phyloP scores from a whole-genome alignment of 2,113 vertebrate genomes.

The Urocolius indicus region DNA sequence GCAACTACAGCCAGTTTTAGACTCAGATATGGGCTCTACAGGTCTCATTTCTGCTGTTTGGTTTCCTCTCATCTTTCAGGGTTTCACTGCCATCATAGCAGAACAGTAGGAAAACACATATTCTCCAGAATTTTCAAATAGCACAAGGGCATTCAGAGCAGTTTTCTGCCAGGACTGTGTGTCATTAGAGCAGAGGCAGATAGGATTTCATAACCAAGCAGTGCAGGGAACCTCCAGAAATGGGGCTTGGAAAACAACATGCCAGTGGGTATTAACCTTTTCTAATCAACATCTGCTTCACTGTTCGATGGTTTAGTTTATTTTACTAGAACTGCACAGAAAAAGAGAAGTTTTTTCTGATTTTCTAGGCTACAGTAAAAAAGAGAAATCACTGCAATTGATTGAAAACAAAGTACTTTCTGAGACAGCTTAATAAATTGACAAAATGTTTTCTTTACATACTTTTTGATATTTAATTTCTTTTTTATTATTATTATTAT shows the following conservation, averaged over 20 bases:
- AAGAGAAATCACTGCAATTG: neutral
- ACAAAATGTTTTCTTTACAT: neutral
- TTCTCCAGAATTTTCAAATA: neutral
- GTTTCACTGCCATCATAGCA: neutral
- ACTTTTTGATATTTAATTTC: neutral
- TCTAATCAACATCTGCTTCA: neutral
- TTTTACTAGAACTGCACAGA: neutral
- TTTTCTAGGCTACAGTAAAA: neutral
- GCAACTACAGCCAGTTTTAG: neutral
- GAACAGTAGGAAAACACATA: neutral
- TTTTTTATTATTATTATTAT: neutral
- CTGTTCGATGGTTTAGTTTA: neutral
- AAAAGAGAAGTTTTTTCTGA: neutral
- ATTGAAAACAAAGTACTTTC: neutral
- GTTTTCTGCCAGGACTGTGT: neutral
- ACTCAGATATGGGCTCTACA: accelerated
- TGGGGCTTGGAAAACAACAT: neutral
- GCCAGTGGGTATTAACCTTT: neutral
- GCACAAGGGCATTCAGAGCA: neutral
- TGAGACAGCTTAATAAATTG: neutral
- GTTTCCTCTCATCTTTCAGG: neutral
- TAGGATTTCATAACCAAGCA: neutral
- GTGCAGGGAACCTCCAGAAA: neutral
- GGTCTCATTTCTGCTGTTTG: neutral
- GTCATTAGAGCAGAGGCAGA: neutral